phyloP scores from a whole-genome alignment of 2,888 invertebrate genomes.

The Celastrina argiolus region DNA sequence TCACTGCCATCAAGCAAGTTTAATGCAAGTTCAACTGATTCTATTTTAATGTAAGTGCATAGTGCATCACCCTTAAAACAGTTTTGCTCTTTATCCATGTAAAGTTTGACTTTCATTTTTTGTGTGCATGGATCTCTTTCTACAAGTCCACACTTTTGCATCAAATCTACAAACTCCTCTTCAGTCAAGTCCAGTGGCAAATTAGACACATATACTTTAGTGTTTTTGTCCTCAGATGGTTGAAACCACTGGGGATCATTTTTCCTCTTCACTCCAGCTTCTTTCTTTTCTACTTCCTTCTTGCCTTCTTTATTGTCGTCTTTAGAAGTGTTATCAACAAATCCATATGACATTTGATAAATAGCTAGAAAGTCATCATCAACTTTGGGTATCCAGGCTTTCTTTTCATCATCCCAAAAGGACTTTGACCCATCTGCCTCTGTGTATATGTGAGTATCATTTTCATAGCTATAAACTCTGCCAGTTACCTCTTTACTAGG shows the following conservation, averaged over 20 bases:
- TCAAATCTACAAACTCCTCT: slow-evolving; percentile 92
- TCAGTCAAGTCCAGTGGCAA: slow-evolving; percentile 92
- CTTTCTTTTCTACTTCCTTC: slow-evolving; percentile 49
- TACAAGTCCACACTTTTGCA: slow-evolving; percentile 97
- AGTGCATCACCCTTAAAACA: slow-evolving; percentile 96
- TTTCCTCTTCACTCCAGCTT: slow-evolving; percentile 72
- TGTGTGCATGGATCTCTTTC: slow-evolving; percentile 89
- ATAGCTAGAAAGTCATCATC: slow-evolving; percentile 97
- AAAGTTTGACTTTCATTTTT: slow-evolving; percentile 94
- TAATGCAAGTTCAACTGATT: slow-evolving; percentile 95
- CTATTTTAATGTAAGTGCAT: slow-evolving; percentile 97
- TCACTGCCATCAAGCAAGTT: slow-evolving; percentile 93
- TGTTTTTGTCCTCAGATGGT: slow-evolving; percentile 88
- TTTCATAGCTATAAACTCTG: slow-evolving; percentile 82
- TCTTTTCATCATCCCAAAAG: slow-evolving; percentile 94
- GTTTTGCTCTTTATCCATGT: slow-evolving; percentile 87
- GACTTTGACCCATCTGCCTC: slow-evolving; percentile 92
- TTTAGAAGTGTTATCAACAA: slow-evolving; percentile 79
- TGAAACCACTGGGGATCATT: slow-evolving; percentile 93
- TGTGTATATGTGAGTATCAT: slow-evolving; percentile 87
- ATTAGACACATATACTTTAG: slow-evolving; percentile 97
- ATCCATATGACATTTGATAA: slow-evolving; percentile 97
- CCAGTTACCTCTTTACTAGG: slow-evolving; percentile 48
- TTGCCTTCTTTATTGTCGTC: slow-evolving; percentile 48
- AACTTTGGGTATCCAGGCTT: slow-evolving; percentile 97